phyloP scores from a whole-genome alignment of 35 echinoderm and acorn worm species.

The Holothuria glaberrima region DNA sequence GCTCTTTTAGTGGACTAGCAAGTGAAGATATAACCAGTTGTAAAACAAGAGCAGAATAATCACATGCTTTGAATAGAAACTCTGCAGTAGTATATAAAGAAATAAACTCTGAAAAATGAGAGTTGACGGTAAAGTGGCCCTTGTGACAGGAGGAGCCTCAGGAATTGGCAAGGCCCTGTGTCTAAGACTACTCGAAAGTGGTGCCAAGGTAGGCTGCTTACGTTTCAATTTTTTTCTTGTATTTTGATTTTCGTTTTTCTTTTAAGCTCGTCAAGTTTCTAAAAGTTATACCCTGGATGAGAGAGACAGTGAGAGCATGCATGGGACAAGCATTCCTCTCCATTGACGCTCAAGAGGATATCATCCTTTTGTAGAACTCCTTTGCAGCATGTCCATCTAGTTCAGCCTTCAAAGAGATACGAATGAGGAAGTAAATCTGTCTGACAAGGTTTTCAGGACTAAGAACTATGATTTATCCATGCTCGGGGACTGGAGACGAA shows the following conservation, averaged over 20 bases:
- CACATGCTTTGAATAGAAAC: no score
- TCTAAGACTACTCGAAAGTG: slow-evolving; percentile 15
- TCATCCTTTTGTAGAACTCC: slow-evolving; percentile 17
- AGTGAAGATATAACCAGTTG: no score
- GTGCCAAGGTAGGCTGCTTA: neutral
- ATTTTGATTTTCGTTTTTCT: no score
- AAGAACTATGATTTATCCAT: no score
- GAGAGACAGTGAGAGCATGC: slow-evolving; percentile 15
- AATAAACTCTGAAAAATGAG: no score
- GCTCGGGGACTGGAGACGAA: no score
- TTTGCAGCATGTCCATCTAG: neutral
- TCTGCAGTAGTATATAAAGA: no score
- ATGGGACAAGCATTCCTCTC: slow-evolving; percentile 40
- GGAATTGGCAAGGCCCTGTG: slow-evolving; percentile 27
- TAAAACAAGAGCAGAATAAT: no score
- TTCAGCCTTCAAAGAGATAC: neutral
- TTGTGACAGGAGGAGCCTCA: slow-evolving; percentile 22
- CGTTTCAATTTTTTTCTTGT: no score
- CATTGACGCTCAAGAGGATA: slow-evolving; percentile 14
- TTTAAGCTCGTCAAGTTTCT: no score
- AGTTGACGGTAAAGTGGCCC: slow-evolving; percentile 34
- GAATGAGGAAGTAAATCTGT: neutral
- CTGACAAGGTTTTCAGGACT: neutral
- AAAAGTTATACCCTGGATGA: slow-evolving; percentile 10
- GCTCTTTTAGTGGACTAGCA: no score